These are phyloP conservation scores for Leuctra nigra DNA, from an alignment of 2,888 invertebrate species.

Conservation along the genomic window DNA sequence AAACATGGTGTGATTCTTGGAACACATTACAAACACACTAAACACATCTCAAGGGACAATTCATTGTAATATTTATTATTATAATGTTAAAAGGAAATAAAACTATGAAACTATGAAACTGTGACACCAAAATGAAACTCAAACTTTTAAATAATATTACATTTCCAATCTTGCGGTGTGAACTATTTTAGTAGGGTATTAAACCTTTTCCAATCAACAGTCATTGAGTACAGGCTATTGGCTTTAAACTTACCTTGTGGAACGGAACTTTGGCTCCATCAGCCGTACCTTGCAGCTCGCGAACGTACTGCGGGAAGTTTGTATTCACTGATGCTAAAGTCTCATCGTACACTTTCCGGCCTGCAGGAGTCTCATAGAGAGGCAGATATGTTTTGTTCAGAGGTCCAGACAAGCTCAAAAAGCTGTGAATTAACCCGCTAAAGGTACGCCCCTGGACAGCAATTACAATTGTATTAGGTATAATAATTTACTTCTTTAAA, in stretches of 20 bases:
- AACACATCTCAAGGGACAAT: no score
- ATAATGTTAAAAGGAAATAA: no score
- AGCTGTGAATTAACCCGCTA: slow-evolving; percentile 62
- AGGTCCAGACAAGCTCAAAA: slow-evolving; percentile 51
- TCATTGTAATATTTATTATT: no score
- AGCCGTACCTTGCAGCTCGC: slow-evolving; percentile 74
- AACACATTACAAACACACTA: no score
- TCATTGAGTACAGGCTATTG: no score
- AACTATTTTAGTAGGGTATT: no score
- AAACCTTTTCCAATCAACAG: no score
- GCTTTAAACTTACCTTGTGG: slow-evolving; percentile 53
- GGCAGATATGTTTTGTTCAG: slow-evolving; percentile 58
- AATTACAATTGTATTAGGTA: background rate
- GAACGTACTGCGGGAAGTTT: slow-evolving; percentile 73
- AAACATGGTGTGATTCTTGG: no score
- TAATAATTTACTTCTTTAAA: no score
- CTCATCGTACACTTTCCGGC: slow-evolving; percentile 63
- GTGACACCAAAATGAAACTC: no score
- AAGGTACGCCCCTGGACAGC: slow-evolving; percentile 69
- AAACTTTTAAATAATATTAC: background rate
- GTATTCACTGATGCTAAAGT: slow-evolving; percentile 60
- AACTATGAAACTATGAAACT: no score
- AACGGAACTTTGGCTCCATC: slow-evolving; percentile 80
- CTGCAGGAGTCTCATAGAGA: slow-evolving; percentile 62
- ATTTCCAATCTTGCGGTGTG: slow-evolving; percentile 2